Evolutionary conservation across 2,113 vertebrate species (phyloP).

Genomic region (Cavia porcellus): DNA sequence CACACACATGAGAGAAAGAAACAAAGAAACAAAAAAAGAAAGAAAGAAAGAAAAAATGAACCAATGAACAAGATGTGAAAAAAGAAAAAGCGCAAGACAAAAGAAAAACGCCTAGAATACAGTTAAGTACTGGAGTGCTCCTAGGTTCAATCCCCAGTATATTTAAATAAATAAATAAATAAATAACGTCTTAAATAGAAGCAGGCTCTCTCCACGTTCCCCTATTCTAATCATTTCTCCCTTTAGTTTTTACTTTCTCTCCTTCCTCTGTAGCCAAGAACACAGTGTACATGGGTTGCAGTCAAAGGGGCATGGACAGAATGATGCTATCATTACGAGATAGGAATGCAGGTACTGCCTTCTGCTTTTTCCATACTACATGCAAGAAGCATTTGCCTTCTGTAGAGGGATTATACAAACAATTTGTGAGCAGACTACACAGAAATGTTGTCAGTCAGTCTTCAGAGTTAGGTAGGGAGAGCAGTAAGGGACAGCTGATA

Average conservation of each 20-base stretch:
- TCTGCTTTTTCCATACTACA: not conserved
- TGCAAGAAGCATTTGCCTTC: not conserved
- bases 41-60: no score
- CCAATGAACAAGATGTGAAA: rapidly evolving
- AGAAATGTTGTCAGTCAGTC: not conserved
- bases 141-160: not conserved
- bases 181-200: not conserved
- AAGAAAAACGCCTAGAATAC: no score
- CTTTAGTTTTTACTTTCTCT: not conserved
- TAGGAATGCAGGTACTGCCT: not conserved
- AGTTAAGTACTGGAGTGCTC: not conserved
- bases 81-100: no score
- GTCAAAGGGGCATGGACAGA: no score
- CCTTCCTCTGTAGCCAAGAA: not conserved
- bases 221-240: not conserved
- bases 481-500: not conserved
- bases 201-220: not conserved
- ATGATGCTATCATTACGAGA: not conserved
- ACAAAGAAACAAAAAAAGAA: no score
- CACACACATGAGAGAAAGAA: no score
- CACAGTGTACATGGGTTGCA: not conserved
- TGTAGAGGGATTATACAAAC: not conserved
- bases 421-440: not conserved
- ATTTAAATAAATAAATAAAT: not conserved
- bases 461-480: not conserved